Evolutionary conservation across 2,888 invertebrate genomes (phyloP).

Genomic region (Phania funesta): DNA sequence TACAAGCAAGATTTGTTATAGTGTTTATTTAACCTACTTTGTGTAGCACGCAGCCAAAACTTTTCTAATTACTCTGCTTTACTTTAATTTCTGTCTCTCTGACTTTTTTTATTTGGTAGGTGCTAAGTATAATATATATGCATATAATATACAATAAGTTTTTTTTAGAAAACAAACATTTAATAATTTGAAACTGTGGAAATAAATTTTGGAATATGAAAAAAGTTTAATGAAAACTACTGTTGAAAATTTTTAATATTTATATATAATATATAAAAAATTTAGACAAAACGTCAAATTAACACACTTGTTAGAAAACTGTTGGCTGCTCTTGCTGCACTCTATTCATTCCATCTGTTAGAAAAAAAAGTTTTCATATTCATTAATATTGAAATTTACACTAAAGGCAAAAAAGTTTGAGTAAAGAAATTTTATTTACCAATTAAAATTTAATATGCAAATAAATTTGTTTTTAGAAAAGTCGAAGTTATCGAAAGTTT

Average conservation of each 20-base stretch:
- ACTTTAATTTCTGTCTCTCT: constrained; percentile 24
- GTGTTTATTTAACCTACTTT: constrained; percentile 45
- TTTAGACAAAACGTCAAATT: no score
- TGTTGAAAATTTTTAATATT: constrained; percentile 24
- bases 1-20: constrained; percentile 22
- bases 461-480: neutral
- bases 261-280: neutral
- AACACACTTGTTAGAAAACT: neutral
- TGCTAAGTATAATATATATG: no score
- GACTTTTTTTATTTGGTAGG: neutral
- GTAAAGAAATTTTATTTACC: no score
- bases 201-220: constrained; percentile 14
- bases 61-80: constrained; percentile 55
- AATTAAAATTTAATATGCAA: no score
- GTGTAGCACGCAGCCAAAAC: constrained; percentile 32
- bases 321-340: neutral
- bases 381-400: neutral
- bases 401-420: neutral
- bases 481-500: no score
- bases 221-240: constrained; percentile 8
- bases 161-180: constrained; percentile 16
- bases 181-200: constrained; percentile 32
- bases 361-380: neutral
- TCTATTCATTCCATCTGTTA: neutral
- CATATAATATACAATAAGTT: neutral